Evolutionary conservation across 2,113 vertebrate genomes (phyloP), one percentile per base, ranked within the genome.

Genomic region (Ceyx cyanopectus): DNA sequence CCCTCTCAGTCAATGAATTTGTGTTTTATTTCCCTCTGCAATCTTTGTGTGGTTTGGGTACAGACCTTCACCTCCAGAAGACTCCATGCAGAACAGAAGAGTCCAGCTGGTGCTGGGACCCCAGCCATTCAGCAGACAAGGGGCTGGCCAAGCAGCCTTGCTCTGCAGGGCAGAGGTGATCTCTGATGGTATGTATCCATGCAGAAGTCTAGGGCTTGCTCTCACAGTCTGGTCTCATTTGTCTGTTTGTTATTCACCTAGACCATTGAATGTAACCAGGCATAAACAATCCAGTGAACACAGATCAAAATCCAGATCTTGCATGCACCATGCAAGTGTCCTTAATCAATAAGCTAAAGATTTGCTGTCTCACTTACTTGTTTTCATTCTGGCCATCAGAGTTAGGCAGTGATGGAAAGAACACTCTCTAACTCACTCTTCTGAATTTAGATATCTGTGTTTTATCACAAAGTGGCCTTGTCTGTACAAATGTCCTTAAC

Each of bases 271-370:
- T 23, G 17, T 54, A 91, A 75, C 7, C 4, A 89, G 46, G 23
- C 16, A 62, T 58, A 85, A 91, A 82, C 27, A 73, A 58, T 21
- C 74, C 46, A 46, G 54, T 45, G 75, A 95, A 90, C 68, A 66
- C 79, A 89, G 79, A 92, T 91, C 79, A 92, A 96, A 95, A 60
- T 45, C 75, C 72, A 92, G 85, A 82, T 58, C 85, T 63, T 0
- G 1, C 72, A 69, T 0, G 1, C 56, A 77, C 51, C 0, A 0
- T 85, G 70, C 13, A 1, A 0, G 34, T 34, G 45, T 66, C 51
- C 37, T 93, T 85, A 91, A 87, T 96, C 93, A 87, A 95, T 96
- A 82, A 81, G 56, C 19, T 91, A 95, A 96, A 90, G 92, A 95
- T 95, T 92, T 93, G 63, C 90, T 92, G 87, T 95, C 60, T 56